phyloP scores from a whole-genome alignment of 2,797 vertebrate genomes.

The Neosilurus hyrtlii region DNA sequence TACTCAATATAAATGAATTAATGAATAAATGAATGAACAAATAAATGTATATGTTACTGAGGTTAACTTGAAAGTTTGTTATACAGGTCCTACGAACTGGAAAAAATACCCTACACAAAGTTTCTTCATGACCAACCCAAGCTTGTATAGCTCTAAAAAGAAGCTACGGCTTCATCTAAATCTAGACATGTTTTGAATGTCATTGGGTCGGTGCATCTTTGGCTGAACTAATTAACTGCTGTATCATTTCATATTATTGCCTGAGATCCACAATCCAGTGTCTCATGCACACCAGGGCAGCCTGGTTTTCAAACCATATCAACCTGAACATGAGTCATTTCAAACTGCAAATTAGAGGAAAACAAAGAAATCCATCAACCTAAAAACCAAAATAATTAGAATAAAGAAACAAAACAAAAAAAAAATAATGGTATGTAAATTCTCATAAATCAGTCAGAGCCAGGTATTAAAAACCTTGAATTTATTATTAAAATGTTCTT shows the following conservation, averaged over 20 bases:
- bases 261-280: background rate
- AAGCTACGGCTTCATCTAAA: background rate
- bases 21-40: background rate
- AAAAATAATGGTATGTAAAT: background rate
- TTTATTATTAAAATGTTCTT: background rate
- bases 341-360: background rate
- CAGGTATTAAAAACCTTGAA: too few species aligned
- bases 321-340: background rate
- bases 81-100: background rate
- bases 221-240: background rate
- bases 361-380: background rate
- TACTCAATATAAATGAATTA: background rate
- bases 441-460: background rate
- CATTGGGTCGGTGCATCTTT: background rate
- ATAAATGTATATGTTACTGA: background rate
- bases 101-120: background rate
- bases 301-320: background rate
- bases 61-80: background rate
- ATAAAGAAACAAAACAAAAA: constrained; percentile 3
- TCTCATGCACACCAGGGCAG: background rate
- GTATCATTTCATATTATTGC: background rate
- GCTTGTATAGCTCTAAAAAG: background rate
- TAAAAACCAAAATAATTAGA: background rate
- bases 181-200: background rate
- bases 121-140: background rate